phyloP scores from a whole-genome alignment of 2,888 invertebrate species.

The Ferdinandea cuprea region DNA sequence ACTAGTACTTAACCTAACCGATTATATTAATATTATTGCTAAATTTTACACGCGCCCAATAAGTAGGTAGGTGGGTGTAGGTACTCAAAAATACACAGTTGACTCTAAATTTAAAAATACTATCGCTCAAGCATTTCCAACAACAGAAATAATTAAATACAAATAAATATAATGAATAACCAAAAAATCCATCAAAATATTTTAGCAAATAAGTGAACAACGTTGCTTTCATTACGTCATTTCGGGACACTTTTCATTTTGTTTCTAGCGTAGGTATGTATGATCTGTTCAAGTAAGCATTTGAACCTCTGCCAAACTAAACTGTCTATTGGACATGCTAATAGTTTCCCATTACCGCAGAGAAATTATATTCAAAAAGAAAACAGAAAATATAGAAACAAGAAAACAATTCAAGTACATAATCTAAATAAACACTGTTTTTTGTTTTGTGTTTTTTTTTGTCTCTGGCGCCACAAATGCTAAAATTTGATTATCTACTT shows the following conservation, averaged over 20 bases:
- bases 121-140: background rate
- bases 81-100: no score
- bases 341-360: slow-evolving; percentile 39
- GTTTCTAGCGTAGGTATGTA: slow-evolving; percentile 3
- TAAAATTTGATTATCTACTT: slow-evolving; percentile 19
- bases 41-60: background rate
- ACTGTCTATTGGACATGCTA: slow-evolving; percentile 36
- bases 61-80: no score
- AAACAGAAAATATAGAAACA: slow-evolving; percentile 14
- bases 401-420: background rate
- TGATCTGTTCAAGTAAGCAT: slow-evolving; percentile 23
- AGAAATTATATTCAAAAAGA: slow-evolving; percentile 26
- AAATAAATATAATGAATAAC: no score
- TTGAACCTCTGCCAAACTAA: slow-evolving; percentile 54
- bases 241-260: slow-evolving; percentile 26
- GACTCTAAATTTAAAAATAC: no score
- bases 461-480: slow-evolving; percentile 55
- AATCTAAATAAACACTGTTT: slow-evolving; percentile 14
- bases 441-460: slow-evolving; percentile 6
- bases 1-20: no score
- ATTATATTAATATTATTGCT: background rate
- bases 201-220: slow-evolving; percentile 4
- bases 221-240: slow-evolving; percentile 31
- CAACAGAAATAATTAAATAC: slow-evolving; percentile 1
- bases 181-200: slow-evolving; percentile 26